A percentile compares a stretch with the other conserved stretches of the same genome.
phyloP scores from a whole-genome alignment of 2,888 invertebrate genomes.

The Clanis bilineata region DNA sequence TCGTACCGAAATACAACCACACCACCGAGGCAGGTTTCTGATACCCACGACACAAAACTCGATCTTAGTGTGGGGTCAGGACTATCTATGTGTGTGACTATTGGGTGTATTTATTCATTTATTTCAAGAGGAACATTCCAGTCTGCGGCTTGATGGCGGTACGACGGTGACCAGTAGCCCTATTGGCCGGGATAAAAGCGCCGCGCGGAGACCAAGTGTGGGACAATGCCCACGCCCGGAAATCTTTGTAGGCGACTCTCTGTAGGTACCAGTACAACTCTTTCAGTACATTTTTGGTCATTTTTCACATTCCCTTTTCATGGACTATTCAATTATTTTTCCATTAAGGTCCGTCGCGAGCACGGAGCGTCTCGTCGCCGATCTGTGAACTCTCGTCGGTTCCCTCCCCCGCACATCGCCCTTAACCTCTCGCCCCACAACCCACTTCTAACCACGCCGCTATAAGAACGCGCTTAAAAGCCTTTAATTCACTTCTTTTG shows the following conservation, averaged over 20 bases:
- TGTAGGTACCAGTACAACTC: constrained; percentile 23
- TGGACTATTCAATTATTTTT: constrained; percentile 39
- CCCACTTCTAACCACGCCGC: neutral
- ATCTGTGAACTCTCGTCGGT: neutral
- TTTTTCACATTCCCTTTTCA: constrained; percentile 34
- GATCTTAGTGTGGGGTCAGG: too few relatives aligned
- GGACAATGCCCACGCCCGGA: neutral
- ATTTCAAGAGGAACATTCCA: neutral
- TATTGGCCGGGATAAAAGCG: neutral
- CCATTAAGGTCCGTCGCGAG: constrained; percentile 29
- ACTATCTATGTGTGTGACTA: too few relatives aligned
- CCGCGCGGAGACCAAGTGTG: neutral
- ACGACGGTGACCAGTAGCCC: neutral
- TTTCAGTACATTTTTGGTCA: constrained; percentile 29
- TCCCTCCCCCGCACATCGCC: neutral
- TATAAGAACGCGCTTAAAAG: constrained; percentile 14
- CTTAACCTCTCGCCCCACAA: neutral
- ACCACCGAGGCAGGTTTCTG: too few relatives aligned
- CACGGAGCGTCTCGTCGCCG: neutral
- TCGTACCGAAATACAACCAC: too few relatives aligned
- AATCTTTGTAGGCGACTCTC: neutral
- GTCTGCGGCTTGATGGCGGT: neutral
- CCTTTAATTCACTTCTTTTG: constrained; percentile 18
- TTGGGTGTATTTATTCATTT: too few relatives aligned
- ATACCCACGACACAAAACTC: too few relatives aligned